phyloP scores from a whole-genome alignment of 2,888 invertebrate species.

The Bhutanitis thaidina region DNA sequence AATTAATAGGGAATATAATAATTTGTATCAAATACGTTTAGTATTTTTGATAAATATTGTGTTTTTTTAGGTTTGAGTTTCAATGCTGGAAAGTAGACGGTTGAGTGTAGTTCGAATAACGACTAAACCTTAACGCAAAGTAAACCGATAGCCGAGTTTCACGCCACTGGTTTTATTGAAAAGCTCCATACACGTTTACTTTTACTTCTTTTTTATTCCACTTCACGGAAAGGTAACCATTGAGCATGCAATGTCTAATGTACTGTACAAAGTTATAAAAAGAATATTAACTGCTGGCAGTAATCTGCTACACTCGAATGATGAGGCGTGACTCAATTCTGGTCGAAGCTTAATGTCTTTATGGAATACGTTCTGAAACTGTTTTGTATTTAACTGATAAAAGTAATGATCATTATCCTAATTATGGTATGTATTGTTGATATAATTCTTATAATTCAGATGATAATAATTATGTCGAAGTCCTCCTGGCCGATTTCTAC shows the following conservation, averaged over 20 bases:
- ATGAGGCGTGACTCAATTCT: no score
- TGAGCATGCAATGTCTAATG: conserved; percentile 17
- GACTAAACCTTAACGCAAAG: conserved; percentile 39
- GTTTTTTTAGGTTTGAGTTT: conserved; percentile 9
- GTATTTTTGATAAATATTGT: background rate
- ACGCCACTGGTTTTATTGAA: conserved; percentile 65
- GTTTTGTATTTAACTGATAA: no score
- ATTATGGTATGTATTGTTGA: no score
- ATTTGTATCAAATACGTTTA: conserved; percentile 25
- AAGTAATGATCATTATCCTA: no score
- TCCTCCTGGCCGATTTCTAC: no score
- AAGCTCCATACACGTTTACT: conserved; percentile 47
- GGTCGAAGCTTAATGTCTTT: no score
- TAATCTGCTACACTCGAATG: no score
- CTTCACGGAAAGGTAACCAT: conserved; percentile 29
- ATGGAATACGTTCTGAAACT: no score
- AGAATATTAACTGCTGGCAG: conserved; percentile 5
- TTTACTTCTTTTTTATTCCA: conserved; percentile 47
- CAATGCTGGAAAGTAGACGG: conserved; percentile 10
- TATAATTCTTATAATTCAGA: no score
- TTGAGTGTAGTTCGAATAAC: conserved; percentile 22
- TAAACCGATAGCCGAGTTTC: conserved; percentile 62
- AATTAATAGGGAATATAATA: conserved; percentile 37
- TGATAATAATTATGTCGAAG: no score
- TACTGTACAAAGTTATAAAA: conserved; percentile 7